A percentile compares a stretch with the other conserved stretches of the same genome.
Conservation (phyloP, 2,797 vertebrate genomes). For the Limosa lapponica region DNA sequence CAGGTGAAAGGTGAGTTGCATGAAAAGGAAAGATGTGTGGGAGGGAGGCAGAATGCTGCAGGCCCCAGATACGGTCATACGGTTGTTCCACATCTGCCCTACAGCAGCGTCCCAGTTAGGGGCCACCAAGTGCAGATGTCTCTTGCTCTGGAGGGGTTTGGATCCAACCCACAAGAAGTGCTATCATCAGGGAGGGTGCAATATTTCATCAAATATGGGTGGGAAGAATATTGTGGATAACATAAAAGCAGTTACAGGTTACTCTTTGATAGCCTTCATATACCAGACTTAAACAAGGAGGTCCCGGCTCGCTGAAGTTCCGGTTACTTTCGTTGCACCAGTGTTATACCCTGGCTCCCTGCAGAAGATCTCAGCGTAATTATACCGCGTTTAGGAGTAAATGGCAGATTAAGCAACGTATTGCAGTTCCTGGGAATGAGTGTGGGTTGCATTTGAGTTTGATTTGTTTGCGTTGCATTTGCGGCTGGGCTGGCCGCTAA, state of each 20-base stretch:
- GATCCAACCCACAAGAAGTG: background rate
- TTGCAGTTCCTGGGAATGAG: background rate
- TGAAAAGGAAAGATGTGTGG: background rate
- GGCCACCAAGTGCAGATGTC: rapidly evolving
- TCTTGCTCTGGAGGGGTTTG: background rate
- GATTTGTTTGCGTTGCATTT: background rate
- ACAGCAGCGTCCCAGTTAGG: background rate
- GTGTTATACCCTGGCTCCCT: background rate
- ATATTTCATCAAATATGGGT: background rate
- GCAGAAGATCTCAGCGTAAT: background rate
- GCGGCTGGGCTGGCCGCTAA: background rate
- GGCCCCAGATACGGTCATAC: rapidly evolving
- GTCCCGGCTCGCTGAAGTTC: background rate
- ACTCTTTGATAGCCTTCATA: background rate
- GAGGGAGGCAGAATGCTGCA: background rate
- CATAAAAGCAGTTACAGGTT: background rate
- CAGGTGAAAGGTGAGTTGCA: background rate
- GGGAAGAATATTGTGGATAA: background rate
- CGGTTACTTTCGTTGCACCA: too few species aligned
- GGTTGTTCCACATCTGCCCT: background rate
- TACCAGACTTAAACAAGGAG: rapidly evolving
- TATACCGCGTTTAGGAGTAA: background rate
- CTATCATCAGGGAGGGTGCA: too few species aligned
- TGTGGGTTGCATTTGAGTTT: rapidly evolving
- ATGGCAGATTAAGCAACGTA: background rate